These are phyloP conservation scores for Phalloptychus januarius DNA, from an alignment of 2,797 vertebrate species.

Conservation along the genomic window DNA sequence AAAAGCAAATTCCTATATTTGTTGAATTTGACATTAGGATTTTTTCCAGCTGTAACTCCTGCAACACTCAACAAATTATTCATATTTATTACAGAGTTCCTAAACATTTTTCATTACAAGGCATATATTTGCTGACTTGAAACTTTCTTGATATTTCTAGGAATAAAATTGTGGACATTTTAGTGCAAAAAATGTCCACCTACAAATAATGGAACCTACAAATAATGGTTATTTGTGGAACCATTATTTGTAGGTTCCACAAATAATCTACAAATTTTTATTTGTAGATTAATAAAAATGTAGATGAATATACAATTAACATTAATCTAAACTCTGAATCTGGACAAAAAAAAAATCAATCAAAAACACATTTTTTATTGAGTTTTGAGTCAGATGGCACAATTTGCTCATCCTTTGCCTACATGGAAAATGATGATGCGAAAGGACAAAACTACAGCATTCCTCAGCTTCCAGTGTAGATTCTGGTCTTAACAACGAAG, in stretches of 20 bases:
- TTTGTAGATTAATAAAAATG: no score
- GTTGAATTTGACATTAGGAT: background rate
- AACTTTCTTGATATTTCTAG: background rate
- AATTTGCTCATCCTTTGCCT: background rate
- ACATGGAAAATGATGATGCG: background rate
- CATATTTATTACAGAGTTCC: background rate
- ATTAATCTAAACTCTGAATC: background rate
- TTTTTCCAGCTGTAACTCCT: background rate
- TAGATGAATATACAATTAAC: background rate
- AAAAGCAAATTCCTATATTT: background rate
- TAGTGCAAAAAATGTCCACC: background rate
- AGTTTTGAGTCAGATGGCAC: background rate
- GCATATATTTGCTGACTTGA: background rate
- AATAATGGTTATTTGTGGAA: no score
- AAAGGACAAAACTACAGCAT: background rate
- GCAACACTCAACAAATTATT: background rate
- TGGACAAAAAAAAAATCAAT: background rate
- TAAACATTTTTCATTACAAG: background rate
- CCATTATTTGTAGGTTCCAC: background rate
- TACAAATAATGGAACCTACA: no score
- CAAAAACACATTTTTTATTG: background rate
- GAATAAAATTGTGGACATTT: background rate
- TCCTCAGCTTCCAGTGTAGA: background rate
- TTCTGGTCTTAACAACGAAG: background rate
- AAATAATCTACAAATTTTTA: no score